phyloP scores from a whole-genome alignment of 2,797 vertebrate genomes.

The Numenius phaeopus region DNA sequence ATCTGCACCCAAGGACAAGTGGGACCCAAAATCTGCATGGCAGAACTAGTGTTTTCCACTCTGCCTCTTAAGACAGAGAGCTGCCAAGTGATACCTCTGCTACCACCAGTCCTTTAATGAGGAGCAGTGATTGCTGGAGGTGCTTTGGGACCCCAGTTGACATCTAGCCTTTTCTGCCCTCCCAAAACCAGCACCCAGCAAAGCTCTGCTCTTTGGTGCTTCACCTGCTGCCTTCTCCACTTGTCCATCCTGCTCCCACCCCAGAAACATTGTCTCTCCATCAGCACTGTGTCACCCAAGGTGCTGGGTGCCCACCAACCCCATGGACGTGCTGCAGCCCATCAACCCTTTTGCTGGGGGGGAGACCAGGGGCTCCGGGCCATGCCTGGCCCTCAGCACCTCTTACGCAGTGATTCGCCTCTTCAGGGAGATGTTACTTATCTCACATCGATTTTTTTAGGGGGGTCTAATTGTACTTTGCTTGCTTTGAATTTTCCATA shows the following conservation, averaged over 20 bases:
- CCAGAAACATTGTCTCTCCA: neutral
- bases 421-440: neutral
- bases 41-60: neutral
- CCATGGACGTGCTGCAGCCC: neutral
- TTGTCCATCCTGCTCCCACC: fast-evolving
- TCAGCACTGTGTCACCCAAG: neutral
- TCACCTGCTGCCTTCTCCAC: neutral
- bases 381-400: neutral
- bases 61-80: neutral
- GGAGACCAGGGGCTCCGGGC: fast-evolving
- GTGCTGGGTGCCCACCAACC: fast-evolving
- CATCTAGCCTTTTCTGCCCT: neutral
- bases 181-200: neutral
- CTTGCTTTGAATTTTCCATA: neutral
- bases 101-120: neutral
- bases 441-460: neutral
- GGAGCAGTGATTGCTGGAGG: neutral
- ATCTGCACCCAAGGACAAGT: neutral
- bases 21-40: neutral
- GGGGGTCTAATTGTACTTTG: neutral
- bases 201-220: neutral
- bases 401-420: neutral
- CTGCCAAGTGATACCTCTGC: neutral
- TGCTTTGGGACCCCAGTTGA: neutral
- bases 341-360: neutral